phyloP scores from a whole-genome alignment of 2,113 vertebrate species.

The Caranx melampygus region DNA sequence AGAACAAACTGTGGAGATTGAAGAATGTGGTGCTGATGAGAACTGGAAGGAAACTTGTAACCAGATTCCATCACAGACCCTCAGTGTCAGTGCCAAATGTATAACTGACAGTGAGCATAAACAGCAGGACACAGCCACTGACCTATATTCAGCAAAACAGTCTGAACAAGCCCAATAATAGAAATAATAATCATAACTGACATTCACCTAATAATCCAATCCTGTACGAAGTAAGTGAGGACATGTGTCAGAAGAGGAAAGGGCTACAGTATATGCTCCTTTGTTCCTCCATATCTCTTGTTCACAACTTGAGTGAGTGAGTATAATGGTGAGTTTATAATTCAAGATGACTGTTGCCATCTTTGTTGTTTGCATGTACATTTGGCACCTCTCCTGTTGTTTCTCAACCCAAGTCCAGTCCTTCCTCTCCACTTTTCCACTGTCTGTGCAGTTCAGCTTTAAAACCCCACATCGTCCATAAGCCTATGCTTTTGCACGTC shows the following conservation, averaged over 20 bases:
- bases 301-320: neutral
- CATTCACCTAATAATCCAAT: neutral
- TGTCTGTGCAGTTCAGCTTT: neutral
- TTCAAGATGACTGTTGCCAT: neutral
- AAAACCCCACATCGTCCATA: neutral
- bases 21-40: constrained; percentile 70
- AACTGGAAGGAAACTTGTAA: constrained; percentile 58
- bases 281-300: neutral
- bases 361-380: neutral
- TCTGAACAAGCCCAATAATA: neutral
- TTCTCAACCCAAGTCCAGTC: neutral
- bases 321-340: neutral
- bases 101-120: constrained; percentile 18
- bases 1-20: constrained; percentile 67
- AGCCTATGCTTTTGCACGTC: neutral
- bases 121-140: constrained; percentile 30
- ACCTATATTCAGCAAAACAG: constrained; percentile 40
- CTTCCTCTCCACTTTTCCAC: neutral
- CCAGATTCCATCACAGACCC: constrained; percentile 38
- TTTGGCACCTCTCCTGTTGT: constrained; percentile 1
- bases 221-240: neutral
- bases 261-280: too few relatives aligned
- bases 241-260: neutral
- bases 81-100: constrained; percentile 18
- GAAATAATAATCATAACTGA: neutral